Evolutionary conservation across 2,797 vertebrate genomes (phyloP).

Genomic region (Pipistrellus pipistrellus): DNA sequence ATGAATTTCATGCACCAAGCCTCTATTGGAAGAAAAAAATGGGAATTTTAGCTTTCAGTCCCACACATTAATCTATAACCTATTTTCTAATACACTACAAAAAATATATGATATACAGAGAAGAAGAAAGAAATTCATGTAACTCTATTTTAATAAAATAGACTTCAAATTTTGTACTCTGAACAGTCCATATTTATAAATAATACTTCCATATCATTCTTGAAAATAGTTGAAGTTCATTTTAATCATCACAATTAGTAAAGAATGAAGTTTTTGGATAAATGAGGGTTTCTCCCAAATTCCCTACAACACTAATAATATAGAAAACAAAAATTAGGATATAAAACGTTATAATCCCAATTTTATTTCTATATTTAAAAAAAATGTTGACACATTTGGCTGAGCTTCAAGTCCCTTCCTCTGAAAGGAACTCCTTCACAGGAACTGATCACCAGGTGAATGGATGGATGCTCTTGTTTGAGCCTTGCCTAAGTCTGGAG

Average conservation of each 20-base stretch:
- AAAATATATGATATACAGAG: neutral
- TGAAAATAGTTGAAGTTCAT: conserved; percentile 1
- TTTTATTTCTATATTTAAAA: conserved; percentile 10
- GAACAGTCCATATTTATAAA: neutral
- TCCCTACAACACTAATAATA: too few species aligned
- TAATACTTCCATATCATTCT: neutral
- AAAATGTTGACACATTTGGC: neutral
- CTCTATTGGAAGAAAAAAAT: neutral
- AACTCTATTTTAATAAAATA: neutral
- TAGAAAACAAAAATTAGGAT: neutral
- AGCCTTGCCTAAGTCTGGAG: neutral
- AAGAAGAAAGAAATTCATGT: neutral
- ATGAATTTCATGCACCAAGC: too few species aligned
- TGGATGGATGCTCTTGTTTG: neutral
- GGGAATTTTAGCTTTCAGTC: neutral
- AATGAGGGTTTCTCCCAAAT: neutral
- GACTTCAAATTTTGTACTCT: neutral
- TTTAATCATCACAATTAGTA: neutral
- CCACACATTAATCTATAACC: neutral
- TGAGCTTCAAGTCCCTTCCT: neutral
- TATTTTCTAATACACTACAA: neutral
- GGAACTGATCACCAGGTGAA: neutral
- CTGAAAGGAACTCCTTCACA: neutral
- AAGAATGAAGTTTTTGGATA: neutral
- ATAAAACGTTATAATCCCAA: neutral